phyloP scores from a whole-genome alignment of 2,797 vertebrate species.

The Pelobates cultripes region DNA sequence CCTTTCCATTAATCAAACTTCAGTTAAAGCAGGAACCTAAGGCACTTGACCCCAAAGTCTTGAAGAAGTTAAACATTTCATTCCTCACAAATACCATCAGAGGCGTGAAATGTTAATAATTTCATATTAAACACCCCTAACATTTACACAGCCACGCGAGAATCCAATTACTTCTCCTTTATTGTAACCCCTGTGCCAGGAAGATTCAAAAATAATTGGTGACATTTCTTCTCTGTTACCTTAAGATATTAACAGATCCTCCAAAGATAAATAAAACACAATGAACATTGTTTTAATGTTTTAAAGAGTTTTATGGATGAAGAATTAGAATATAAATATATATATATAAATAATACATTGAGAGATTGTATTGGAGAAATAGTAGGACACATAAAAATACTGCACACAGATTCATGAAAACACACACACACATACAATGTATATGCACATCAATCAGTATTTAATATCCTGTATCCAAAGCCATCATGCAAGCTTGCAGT shows the following conservation, averaged over 20 bases:
- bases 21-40: neutral
- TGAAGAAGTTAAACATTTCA: slow-evolving; percentile 25
- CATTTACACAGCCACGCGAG: slow-evolving; percentile 8
- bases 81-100: slow-evolving; percentile 17
- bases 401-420: neutral
- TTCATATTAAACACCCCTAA: slow-evolving; percentile 18
- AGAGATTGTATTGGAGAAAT: too few relatives aligned
- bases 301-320: too few relatives aligned
- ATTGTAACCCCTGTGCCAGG: neutral
- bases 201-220: neutral
- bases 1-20: slow-evolving; percentile 32
- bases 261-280: too few relatives aligned
- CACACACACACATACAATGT: too few relatives aligned
- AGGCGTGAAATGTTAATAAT: neutral
- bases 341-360: neutral
- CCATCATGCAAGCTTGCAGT: too few relatives aligned
- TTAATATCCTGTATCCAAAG: too few relatives aligned
- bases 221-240: too few relatives aligned
- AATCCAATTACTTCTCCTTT: neutral
- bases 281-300: too few relatives aligned
- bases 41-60: slow-evolving; percentile 7
- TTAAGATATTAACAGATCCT: too few relatives aligned
- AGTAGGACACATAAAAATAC: neutral
- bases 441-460: too few relatives aligned
- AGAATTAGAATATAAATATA: neutral